phyloP scores from a whole-genome alignment of 2,888 invertebrate species.

The Diachrysia chrysitis region DNA sequence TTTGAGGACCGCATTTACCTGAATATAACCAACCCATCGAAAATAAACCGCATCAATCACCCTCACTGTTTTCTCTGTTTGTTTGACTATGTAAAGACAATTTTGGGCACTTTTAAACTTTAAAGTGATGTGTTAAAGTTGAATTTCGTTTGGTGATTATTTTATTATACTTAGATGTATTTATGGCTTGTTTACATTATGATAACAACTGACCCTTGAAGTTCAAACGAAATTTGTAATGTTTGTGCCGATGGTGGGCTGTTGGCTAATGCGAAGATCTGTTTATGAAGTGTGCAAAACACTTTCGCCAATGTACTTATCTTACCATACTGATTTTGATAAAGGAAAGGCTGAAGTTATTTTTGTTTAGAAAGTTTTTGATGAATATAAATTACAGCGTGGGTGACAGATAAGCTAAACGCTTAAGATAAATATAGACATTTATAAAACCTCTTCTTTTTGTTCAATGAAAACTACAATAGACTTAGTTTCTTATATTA shows the following conservation, averaged over 20 bases:
- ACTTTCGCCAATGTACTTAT: constrained; percentile 2
- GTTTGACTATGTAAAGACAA: constrained; percentile 8
- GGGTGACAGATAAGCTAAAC: neutral
- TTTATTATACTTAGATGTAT: neutral
- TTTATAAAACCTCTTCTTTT: neutral
- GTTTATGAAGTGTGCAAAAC: neutral
- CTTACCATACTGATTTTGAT: too few relatives aligned
- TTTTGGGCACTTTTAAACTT: constrained; percentile 7
- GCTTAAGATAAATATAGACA: neutral
- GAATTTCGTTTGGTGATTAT: neutral
- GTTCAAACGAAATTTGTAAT: neutral
- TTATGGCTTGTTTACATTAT: constrained; percentile 3
- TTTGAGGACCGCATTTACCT: constrained; percentile 56
- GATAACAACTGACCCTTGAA: constrained; percentile 5
- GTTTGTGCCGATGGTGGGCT: neutral
- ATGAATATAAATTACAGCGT: neutral
- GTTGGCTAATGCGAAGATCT: neutral
- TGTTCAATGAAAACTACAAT: too few relatives aligned
- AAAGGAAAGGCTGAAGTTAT: neutral
- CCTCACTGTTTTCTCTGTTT: constrained; percentile 23
- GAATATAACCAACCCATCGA: constrained; percentile 43
- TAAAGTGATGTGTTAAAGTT: neutral
- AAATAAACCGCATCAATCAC: constrained; percentile 69
- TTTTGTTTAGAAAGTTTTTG: neutral
- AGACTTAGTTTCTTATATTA: too few relatives aligned